A percentile compares a stretch with the other conserved stretches of the same genome.
Conservation (phyloP, 1,140 invertebrate genomes). For the Lepidurus packardi region DNA sequence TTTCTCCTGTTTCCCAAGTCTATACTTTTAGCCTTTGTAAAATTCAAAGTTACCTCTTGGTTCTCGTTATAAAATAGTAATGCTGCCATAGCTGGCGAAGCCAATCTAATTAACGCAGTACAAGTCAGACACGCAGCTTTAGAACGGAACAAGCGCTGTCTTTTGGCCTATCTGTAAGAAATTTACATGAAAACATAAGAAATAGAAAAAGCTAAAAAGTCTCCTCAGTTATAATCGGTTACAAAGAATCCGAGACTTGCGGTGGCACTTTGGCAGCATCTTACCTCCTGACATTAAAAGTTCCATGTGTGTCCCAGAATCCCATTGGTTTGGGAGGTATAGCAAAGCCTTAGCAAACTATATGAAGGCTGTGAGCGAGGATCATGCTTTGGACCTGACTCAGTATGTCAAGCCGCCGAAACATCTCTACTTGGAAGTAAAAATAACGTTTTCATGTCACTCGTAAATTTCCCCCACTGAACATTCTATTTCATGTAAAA, state of each 20-base stretch:
- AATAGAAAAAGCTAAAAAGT: neutral
- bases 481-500: neutral
- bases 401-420: conserved; percentile 87
- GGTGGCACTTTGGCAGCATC: conserved; percentile 90
- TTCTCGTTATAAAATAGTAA: conserved; percentile 39
- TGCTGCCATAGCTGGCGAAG: conserved; percentile 49
- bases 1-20: neutral
- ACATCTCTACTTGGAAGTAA: conserved; percentile 78
- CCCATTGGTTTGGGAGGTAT: conserved; percentile 81
- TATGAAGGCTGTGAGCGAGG: conserved; percentile 74
- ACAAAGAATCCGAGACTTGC: conserved; percentile 66
- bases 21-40: neutral
- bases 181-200: neutral
- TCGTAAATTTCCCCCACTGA: conserved; percentile 34
- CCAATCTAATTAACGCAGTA: conserved; percentile 56
- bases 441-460: conserved; percentile 26
- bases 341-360: conserved; percentile 79
- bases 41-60: neutral
- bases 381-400: conserved; percentile 75
- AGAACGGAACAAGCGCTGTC: conserved; percentile 81
- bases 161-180: conserved; percentile 75
- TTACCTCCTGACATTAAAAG: conserved; percentile 76
- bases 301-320: conserved; percentile 72
- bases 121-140: conserved; percentile 75
- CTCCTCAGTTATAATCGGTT: conserved; percentile 60